These are phyloP conservation scores for Sesia apiformis DNA, from an alignment of 2,888 invertebrate species.

Conservation along the genomic window DNA sequence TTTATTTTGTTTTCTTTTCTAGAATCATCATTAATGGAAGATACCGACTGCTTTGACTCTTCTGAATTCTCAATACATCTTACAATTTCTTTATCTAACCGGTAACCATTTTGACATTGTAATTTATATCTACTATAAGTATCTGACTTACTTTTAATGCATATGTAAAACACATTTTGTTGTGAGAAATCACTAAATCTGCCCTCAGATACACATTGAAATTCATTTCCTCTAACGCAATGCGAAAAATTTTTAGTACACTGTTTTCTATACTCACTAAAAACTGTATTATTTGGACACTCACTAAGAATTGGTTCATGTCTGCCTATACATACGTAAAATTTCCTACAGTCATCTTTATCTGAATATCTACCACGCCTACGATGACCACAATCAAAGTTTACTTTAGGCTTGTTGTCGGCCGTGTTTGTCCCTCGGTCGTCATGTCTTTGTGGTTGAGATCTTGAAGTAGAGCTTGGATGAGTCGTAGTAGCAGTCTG, in stretches of 20 bases:
- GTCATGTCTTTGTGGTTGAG: background rate
- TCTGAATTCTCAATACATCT: constrained; percentile 27
- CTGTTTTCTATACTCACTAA: constrained; percentile 53
- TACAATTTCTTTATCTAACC: constrained; percentile 37
- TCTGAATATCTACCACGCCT: constrained; percentile 63
- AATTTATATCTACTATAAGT: constrained; percentile 46
- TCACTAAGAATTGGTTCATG: constrained; percentile 31
- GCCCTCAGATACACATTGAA: constrained; percentile 54
- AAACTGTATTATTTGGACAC: constrained; percentile 57
- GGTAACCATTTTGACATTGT: constrained; percentile 44
- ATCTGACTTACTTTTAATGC: constrained; percentile 32
- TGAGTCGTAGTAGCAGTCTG: background rate
- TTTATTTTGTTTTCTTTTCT: constrained; percentile 14
- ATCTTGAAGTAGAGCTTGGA: background rate
- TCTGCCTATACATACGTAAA: constrained; percentile 61
- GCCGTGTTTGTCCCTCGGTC: background rate
- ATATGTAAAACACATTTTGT: constrained; percentile 58
- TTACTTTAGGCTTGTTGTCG: background rate
- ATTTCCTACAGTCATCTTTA: constrained; percentile 60
- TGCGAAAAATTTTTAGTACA: constrained; percentile 65
- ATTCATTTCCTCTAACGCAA: constrained; percentile 60
- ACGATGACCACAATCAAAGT: constrained; percentile 27
- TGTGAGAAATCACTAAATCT: constrained; percentile 46
- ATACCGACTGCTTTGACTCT: constrained; percentile 3
- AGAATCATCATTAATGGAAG: constrained; percentile 10